phyloP scores from a whole-genome alignment of 2,113 vertebrate genomes.

The Eublepharis macularius region DNA sequence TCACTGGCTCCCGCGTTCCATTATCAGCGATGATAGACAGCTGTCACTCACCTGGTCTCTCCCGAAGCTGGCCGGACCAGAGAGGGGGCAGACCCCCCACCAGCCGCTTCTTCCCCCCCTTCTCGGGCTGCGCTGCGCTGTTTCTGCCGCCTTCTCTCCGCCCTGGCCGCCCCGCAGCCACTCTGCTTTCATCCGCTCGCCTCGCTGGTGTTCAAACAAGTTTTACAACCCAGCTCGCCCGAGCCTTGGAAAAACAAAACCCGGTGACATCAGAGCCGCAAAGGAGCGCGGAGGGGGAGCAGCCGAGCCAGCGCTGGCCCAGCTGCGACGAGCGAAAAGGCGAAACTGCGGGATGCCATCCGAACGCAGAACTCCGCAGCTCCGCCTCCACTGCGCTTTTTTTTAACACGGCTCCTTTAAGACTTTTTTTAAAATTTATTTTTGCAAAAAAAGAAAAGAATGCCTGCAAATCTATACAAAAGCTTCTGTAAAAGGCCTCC shows the following conservation, averaged over 20 bases:
- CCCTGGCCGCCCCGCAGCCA: no score
- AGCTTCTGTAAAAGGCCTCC: no score
- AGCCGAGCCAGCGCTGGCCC: neutral
- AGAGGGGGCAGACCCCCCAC: no score
- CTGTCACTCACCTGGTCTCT: neutral
- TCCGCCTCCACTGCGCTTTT: neutral
- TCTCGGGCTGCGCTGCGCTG: neutral
- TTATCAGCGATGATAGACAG: neutral
- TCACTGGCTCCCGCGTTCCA: no score
- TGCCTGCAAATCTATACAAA: no score
- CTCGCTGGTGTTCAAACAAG: constrained; percentile 26
- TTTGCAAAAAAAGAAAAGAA: no score
- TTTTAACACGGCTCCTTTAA: no score
- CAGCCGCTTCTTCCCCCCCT: no score
- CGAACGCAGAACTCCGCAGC: neutral
- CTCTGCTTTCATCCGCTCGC: neutral
- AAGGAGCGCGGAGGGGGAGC: neutral
- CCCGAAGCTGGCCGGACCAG: neutral
- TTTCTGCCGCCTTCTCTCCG: no score
- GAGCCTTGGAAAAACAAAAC: neutral
- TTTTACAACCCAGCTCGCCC: constrained; percentile 18
- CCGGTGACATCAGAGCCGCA: neutral
- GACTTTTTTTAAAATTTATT: no score
- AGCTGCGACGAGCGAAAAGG: no score
- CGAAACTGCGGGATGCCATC: neutral